phyloP scores from a whole-genome alignment of 2,113 vertebrate genomes.

The Pseudonaja textilis region DNA sequence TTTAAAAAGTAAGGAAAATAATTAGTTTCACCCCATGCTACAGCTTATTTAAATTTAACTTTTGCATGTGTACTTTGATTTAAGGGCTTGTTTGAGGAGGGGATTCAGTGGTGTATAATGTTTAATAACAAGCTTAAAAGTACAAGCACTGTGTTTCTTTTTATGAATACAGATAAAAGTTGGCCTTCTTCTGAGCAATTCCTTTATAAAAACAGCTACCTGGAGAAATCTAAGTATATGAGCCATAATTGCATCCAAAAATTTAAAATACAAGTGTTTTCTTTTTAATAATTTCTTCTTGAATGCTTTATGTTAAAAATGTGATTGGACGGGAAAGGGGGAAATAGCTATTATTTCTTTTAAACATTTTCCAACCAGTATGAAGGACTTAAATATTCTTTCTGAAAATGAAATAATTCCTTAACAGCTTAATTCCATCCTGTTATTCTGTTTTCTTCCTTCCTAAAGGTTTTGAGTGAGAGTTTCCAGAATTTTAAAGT shows the following conservation, averaged over 20 bases:
- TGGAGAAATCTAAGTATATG: not conserved
- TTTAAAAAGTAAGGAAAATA: slow-evolving; percentile 10
- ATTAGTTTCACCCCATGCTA: slow-evolving; percentile 40
- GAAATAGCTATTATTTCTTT: not conserved
- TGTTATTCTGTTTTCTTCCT: not conserved
- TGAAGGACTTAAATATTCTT: slow-evolving; percentile 12
- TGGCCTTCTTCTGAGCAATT: not conserved
- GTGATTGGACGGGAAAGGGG: not conserved
- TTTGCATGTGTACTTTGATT: not conserved
- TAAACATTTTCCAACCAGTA: slow-evolving; percentile 15
- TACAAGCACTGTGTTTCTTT: not conserved
- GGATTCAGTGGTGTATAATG: not conserved
- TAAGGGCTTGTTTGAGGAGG: not conserved
- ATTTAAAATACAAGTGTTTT: not conserved
- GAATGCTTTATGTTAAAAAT: slow-evolving; percentile 8
- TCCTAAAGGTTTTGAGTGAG: slow-evolving; percentile 1
- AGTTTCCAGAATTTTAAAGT: slow-evolving; percentile 24
- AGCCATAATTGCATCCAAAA: not conserved
- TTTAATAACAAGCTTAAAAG: not conserved
- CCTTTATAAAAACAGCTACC: not conserved
- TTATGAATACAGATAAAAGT: slow-evolving; percentile 4
- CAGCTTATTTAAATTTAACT: not conserved
- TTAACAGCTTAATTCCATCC: not conserved
- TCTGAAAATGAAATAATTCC: not conserved
- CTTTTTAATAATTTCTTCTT: slow-evolving; percentile 5